Evolutionary conservation across 1,140 invertebrate species (phyloP).

Genomic region (Plodia interpunctella): DNA sequence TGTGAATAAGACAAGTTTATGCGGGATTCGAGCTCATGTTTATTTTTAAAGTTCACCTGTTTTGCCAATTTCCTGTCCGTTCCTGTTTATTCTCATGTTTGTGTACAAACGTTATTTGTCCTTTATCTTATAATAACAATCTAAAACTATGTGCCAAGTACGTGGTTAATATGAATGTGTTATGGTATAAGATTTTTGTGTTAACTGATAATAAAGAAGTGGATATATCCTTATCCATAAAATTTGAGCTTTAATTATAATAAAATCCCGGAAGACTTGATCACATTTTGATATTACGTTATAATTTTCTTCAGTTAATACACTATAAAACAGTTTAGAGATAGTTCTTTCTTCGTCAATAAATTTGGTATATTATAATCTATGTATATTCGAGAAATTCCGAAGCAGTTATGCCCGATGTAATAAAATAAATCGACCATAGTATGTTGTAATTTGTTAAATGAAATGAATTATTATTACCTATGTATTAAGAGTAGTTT

Average conservation of each 20-base stretch:
- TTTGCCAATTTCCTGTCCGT: not conserved
- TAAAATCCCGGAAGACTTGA: constrained; percentile 58
- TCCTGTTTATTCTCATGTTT: constrained; percentile 18
- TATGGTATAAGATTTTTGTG: constrained; percentile 37
- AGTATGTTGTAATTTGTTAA: constrained; percentile 62
- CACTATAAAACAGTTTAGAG: constrained; percentile 28
- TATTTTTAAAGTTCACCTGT: not conserved
- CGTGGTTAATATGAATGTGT: constrained; percentile 34
- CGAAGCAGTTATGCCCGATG: constrained; percentile 45
- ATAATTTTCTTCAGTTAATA: constrained; percentile 28
- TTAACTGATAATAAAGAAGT: constrained; percentile 38
- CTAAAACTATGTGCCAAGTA: constrained; percentile 42
- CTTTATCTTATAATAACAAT: constrained; percentile 33
- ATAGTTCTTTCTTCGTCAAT: constrained; percentile 42
- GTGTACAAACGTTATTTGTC: constrained; percentile 33
- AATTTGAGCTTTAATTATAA: constrained; percentile 73
- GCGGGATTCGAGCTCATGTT: constrained; percentile 1
- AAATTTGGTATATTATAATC: constrained; percentile 45
- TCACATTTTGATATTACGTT: constrained; percentile 37
- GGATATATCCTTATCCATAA: constrained; percentile 50
- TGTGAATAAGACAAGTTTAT: constrained; percentile 11
- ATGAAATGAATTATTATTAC: constrained; percentile 38
- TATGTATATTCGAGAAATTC: constrained; percentile 49
- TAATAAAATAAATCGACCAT: constrained; percentile 48
- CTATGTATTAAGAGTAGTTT: constrained; percentile 59